These are phyloP conservation scores for Micromesistius poutassou DNA, from an alignment of 2,797 vertebrate genomes.

Conservation along the genomic window DNA sequence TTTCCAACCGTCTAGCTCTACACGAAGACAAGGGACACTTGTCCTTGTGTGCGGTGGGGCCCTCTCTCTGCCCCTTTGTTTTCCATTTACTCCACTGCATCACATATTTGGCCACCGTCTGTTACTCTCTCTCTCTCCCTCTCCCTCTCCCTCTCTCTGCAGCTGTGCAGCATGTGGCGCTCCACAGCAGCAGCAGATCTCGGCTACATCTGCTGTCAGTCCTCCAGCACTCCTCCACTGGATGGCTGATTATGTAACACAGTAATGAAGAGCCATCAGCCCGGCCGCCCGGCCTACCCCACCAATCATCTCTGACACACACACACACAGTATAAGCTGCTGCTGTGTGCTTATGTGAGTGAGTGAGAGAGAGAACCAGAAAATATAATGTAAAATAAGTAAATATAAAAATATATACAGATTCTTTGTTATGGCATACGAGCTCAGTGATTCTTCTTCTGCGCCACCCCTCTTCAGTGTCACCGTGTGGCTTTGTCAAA, in stretches of 20 bases:
- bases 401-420: not conserved
- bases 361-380: not conserved
- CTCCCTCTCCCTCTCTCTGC: not conserved
- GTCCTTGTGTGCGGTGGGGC: not conserved
- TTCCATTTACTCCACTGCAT: conserved; percentile 58
- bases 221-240: not conserved
- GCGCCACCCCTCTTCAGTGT: not conserved
- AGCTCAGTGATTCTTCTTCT: not conserved
- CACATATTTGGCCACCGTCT: conserved; percentile 68
- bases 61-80: conserved; percentile 70
- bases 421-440: not conserved
- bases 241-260: not conserved
- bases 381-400: not conserved
- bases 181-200: not conserved
- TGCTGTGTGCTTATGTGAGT: too few species aligned
- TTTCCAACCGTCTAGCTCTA: conserved; percentile 26
- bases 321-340: too few species aligned
- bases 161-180: not conserved
- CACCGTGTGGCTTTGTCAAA: not conserved
- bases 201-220: not conserved
- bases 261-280: not conserved
- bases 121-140: conserved; percentile 34
- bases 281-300: not conserved
- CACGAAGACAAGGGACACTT: not conserved
- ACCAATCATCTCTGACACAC: too few species aligned